Evolutionary conservation across 2,113 vertebrate species (phyloP), one percentile per base, ranked within the genome.

Genomic region (Bettongia penicillata): DNA sequence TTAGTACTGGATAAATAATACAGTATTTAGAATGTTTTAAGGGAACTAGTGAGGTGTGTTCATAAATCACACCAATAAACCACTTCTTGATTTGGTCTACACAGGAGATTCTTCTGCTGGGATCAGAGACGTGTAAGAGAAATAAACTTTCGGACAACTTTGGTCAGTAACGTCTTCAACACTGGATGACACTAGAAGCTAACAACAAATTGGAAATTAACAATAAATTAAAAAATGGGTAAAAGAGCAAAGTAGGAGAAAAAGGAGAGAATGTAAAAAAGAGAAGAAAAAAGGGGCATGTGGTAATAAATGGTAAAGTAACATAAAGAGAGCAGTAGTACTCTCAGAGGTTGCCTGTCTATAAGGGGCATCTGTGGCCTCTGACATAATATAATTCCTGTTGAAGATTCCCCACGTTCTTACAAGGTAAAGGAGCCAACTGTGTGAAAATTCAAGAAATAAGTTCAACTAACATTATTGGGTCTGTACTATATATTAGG

Each of bases 1-100:
- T 94, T 49, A 91, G 93, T 94, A 43, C 0, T 94, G 92, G 95
- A 96, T 94, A 94, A 96, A 96, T 96, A 51, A 52, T 31, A 93
- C 24, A 43, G 89, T 53, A 55, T 55, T 91, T 50, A 93, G 93
- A 95, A 77, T 47, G 68, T 31, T n/a, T 19, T 24, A 47, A 48
- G 50, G 55, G 48, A 37, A 50, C 57, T 25, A 91, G 48, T 26
- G n/a, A 50, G 14, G 91, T 51, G 37, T 26, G 90, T 7, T 49
- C 48, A 90, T 50, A 51, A 90, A 90, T 43, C 11, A 51, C 89
- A 47, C 22, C 90, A n/a, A 31, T 26, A 28, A 43, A 47, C 48
- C 90, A 51, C 37, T 1, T 31, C 10, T 22, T 89, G 94, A 19
- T 26, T 5, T n/a, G 37, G 9, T 1, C 51, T 91, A 37, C 3